Evolutionary conservation across 1,140 invertebrate species (phyloP).

Genomic region (Ridgeia piscesae): DNA sequence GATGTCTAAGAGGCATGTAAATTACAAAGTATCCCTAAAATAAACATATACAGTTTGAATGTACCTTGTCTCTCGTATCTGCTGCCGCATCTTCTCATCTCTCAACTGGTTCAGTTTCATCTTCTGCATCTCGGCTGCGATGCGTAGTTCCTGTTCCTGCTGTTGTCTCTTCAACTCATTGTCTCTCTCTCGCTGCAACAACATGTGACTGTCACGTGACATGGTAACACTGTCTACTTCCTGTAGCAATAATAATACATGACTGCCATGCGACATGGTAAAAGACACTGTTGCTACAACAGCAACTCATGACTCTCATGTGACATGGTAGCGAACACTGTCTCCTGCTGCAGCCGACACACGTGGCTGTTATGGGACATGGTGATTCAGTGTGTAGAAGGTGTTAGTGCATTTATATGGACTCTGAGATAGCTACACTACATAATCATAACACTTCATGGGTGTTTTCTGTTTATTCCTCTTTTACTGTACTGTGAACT

Average conservation of each 20-base stretch:
- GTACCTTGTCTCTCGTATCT: slow-evolving; percentile 55
- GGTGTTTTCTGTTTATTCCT: too few species aligned
- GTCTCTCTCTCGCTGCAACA: slow-evolving; percentile 46
- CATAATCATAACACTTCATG: too few species aligned
- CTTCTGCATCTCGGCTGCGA: slow-evolving; percentile 52
- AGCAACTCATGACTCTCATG: not conserved
- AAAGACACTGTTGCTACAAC: not conserved
- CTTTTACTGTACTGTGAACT: too few species aligned
- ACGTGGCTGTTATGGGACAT: too few species aligned
- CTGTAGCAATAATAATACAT: too few species aligned
- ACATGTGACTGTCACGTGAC: not conserved
- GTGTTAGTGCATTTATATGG: too few species aligned
- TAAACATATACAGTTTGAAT: not conserved
- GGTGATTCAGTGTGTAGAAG: too few species aligned
- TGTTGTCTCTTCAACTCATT: slow-evolving; percentile 45
- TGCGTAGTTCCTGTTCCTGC: slow-evolving; percentile 48
- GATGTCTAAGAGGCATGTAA: too few species aligned
- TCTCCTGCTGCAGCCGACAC: not conserved
- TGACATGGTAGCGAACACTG: not conserved
- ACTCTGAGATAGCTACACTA: too few species aligned
- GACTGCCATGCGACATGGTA: not conserved
- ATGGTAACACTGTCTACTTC: too few species aligned
- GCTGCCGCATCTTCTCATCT: slow-evolving; percentile 58
- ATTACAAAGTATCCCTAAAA: too few species aligned
- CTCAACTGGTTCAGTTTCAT: slow-evolving; percentile 48